Evolutionary conservation across 2,888 invertebrate genomes (phyloP), one percentile per base, ranked within the genome.

Genomic region (Teleiodes luculella): DNA sequence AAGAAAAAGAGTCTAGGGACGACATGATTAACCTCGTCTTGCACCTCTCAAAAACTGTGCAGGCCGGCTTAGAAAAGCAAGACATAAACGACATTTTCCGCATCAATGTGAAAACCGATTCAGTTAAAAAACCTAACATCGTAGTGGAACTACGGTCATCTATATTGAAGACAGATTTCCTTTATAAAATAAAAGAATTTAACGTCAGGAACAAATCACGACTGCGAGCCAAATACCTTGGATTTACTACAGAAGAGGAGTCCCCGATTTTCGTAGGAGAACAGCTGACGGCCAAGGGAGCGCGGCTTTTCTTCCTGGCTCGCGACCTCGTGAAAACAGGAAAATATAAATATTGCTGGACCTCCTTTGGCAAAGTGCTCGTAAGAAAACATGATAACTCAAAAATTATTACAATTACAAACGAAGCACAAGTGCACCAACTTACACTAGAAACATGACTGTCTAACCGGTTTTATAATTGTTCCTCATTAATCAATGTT

Each of bases 231-330:
- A 39, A 28, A 39, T 16, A 39, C 16, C 39, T 39, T 5, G 39
- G 39, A 8, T 30, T 59, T 10, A 48, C 30, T 1, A 49, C 36
- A 1, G n/a, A 49, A 3, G 56, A 55, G 46, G 58, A 60, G 35
- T 57, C 60, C 8, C 62, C 58, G 4, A 47, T 62, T 1, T 60
- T 54, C 31, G 41, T 58, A 10, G 53, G 55, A 2, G 57, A 60
- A 37, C 58, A 60, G 0, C 53, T 59, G 10, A 60, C 58, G 3
- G 13, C n/a, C n/a, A n/a, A n/a, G n/a, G n/a, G n/a, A n/a, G n/a
- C n/a, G n/a, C n/a, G n/a, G n/a, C n/a, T n/a, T n/a, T n/a, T n/a
- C n/a, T n/a, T n/a, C n/a, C n/a, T n/a, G n/a, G n/a, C n/a, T n/a
- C n/a, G n/a, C n/a, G n/a, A n/a, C n/a, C n/a, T n/a, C n/a, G n/a